These are phyloP conservation scores for Mastomys natalensis DNA, from an alignment of 2,113 vertebrate species.

Conservation along the genomic window DNA sequence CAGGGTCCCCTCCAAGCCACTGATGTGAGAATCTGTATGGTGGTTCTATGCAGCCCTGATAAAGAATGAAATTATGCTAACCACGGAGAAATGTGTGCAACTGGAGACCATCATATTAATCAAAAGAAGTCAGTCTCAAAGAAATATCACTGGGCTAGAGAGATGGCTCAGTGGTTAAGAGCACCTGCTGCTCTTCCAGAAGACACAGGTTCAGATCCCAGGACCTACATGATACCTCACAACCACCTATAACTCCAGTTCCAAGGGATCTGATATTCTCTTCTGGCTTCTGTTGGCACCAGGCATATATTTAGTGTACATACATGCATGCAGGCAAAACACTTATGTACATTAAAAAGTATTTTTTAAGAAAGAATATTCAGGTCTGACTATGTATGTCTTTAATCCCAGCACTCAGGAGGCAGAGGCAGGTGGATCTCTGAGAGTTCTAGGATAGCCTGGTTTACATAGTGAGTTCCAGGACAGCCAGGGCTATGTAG, in stretches of 20 bases:
- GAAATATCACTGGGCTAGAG: neutral
- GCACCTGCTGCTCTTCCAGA: neutral
- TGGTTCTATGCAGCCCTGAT: neutral
- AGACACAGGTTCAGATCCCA: neutral
- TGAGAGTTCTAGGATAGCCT: neutral
- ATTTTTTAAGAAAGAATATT: neutral
- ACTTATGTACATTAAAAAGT: neutral
- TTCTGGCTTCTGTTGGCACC: neutral
- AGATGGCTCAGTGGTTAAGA: neutral
- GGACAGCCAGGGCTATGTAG: neutral
- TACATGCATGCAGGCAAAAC: neutral
- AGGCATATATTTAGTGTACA: neutral
- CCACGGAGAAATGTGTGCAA: neutral
- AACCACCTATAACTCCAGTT: neutral
- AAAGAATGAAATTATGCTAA: neutral
- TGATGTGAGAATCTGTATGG: neutral
- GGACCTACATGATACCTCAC: too few relatives aligned
- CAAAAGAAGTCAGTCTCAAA: neutral
- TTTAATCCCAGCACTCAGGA: neutral
- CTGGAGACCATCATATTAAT: neutral
- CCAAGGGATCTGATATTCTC: neutral
- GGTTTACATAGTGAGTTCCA: neutral
- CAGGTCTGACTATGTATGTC: neutral
- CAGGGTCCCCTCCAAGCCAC: neutral
- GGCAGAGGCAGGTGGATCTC: neutral